phyloP scores from a whole-genome alignment of 2,113 vertebrate species.

The Ammodytes marinus region DNA sequence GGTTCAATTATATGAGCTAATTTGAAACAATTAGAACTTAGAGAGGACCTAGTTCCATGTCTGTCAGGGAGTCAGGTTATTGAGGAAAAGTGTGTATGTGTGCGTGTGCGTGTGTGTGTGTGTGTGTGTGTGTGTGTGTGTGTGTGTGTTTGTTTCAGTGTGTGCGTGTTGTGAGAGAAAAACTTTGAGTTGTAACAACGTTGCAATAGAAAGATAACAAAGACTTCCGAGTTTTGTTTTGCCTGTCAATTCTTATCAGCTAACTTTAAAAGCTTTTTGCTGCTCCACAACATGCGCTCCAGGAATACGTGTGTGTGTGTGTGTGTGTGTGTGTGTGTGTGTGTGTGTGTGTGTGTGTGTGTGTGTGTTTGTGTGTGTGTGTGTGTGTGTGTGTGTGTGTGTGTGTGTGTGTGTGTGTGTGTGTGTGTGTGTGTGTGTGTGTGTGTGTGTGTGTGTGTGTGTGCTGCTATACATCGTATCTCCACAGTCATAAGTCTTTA shows the following conservation, averaged over 20 bases:
- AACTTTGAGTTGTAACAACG: background rate
- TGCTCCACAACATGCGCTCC: constrained; percentile 10
- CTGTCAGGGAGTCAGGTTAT: constrained; percentile 73
- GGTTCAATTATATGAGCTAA: constrained; percentile 79
- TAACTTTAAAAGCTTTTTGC: constrained; percentile 25
- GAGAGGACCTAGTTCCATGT: constrained; percentile 69
- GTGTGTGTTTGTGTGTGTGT: constrained; percentile 1
- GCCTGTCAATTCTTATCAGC: constrained; percentile 26
- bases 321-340: constrained; percentile 11
- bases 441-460: constrained; percentile 1
- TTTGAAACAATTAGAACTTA: constrained; percentile 81
- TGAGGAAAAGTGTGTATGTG: constrained; percentile 75
- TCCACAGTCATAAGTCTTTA: constrained; percentile 32
- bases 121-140: constrained; percentile 12
- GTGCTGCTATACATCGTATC: constrained; percentile 27
- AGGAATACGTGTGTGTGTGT: constrained; percentile 10
- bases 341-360: constrained; percentile 4
- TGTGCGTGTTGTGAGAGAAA: constrained; percentile 14
- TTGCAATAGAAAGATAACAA: constrained; percentile 1
- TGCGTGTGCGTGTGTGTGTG: constrained; percentile 72
- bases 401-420: background rate
- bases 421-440: constrained; percentile 16
- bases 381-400: constrained; percentile 13
- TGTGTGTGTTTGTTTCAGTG: constrained; percentile 6
- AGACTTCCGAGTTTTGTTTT: constrained; percentile 33